Conservation (phyloP, 2,113 vertebrate genomes). For the Marmota monax region DNA sequence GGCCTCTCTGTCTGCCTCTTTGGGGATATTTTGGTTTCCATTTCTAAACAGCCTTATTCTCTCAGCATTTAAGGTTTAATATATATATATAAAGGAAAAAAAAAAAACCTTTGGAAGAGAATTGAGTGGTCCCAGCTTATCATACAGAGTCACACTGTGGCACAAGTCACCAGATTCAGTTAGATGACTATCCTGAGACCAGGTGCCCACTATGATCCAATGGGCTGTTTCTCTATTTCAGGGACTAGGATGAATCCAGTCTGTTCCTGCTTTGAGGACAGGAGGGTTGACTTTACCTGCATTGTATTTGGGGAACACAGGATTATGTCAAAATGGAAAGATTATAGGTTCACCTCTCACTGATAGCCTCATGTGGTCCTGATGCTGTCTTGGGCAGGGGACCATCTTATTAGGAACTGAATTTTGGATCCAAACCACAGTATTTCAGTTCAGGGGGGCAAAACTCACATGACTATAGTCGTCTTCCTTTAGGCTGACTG, state of each 20-base stretch:
- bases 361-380: not conserved
- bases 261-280: not conserved
- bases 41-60: not conserved
- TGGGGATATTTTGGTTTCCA: not conserved
- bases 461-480: not conserved
- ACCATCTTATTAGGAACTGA: not conserved
- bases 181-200: not conserved
- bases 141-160: not conserved
- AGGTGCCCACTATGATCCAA: not conserved
- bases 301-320: not conserved
- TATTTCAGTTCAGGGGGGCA: not conserved
- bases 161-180: not conserved
- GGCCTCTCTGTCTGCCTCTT: not conserved
- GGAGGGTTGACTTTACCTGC: not conserved
- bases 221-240: slow-evolving; percentile 40
- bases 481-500: slow-evolving; percentile 5
- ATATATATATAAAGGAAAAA: not conserved
- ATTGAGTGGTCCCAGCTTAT: not conserved
- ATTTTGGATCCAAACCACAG: slow-evolving; percentile 16
- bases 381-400: not conserved
- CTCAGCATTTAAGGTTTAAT: not conserved
- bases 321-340: not conserved
- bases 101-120: slow-evolving; percentile 1
- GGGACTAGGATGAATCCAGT: not conserved
- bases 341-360: not conserved